Evolutionary conservation across 2,113 vertebrate genomes (phyloP), one percentile per base, ranked within the genome.

Genomic region (Pachyramphus minor): DNA sequence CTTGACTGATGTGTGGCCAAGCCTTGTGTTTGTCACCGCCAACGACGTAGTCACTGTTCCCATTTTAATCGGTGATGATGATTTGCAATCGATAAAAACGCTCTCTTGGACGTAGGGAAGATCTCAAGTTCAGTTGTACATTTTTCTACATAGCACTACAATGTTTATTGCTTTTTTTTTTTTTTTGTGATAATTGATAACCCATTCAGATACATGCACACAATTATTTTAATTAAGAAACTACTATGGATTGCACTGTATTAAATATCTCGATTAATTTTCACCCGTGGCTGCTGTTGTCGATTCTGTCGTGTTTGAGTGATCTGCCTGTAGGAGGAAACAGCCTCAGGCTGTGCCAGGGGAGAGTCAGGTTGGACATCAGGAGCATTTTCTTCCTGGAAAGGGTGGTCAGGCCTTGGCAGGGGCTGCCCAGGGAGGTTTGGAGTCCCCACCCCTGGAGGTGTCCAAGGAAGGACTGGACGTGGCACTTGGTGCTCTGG

Each of bases 181-280:
- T 44, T 28, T 35, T 98, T 97, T 96, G 98, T 98, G 98, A 97
- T 97, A 96, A 97, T 96, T 95, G 96, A 95, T 98, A 98, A 97
- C 94, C 96, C 95, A 97, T 98, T 97, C 97, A 97, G 96, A 98
- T 98, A 98, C 98, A 97, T 98, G 98, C 98, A 98, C 98, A 98
- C 98, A 98, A 98, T 99, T 99, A 98, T 98, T 98, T 97, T 97
- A 98, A 99, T 98, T 98, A 98, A 99, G 98, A 98, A 98, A 97
- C 97, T 98, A 98, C 97, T 98, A 97, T 99, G 98, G 98, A 99
- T 99, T 99, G 98, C 98, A 98, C 98, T 98, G 98, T 98, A 99
- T 99, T 99, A 99, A 99, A 99, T 98, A 98, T 98, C 98, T 98
- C 80, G 50, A 98, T 98, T 98, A 98, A 98, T 98, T 98, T 97